phyloP scores from a whole-genome alignment of 1,140 invertebrate species.

The Lepidurus apus region DNA sequence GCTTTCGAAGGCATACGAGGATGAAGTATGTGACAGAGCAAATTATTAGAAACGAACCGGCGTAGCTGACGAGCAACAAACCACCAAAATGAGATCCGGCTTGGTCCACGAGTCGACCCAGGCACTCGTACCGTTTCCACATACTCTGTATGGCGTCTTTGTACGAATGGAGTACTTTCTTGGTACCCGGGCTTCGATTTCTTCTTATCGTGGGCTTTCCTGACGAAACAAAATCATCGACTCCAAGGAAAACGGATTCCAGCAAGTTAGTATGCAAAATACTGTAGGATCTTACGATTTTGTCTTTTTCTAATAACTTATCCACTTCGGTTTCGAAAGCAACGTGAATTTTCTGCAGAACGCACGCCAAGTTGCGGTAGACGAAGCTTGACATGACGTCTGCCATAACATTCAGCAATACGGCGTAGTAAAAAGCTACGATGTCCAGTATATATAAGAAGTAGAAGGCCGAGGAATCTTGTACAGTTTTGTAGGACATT shows the following conservation, averaged over 20 bases:
- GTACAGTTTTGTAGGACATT: neutral
- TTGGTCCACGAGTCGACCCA: neutral
- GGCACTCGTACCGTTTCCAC: neutral
- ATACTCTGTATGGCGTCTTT: neutral
- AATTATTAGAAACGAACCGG: neutral
- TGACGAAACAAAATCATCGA: too few relatives aligned
- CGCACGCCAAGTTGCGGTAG: neutral
- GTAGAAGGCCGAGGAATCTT: neutral
- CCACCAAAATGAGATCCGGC: neutral
- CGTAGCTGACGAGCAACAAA: neutral
- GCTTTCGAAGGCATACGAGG: neutral
- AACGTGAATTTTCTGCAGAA: neutral
- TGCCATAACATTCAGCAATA: neutral
- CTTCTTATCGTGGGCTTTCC: too few relatives aligned
- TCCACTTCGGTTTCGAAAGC: neutral
- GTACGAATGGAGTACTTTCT: too few relatives aligned
- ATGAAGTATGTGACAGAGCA: neutral
- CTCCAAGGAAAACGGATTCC: too few relatives aligned
- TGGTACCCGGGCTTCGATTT: too few relatives aligned
- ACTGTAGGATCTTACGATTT: neutral
- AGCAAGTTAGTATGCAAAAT: neutral
- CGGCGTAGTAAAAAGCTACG: neutral
- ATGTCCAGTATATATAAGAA: neutral
- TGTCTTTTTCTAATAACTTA: neutral
- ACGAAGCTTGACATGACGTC: neutral